A percentile compares a stretch with the other conserved stretches of the same genome.
phyloP scores from a whole-genome alignment of 2,888 invertebrate genomes.

The Spialia ferax region DNA sequence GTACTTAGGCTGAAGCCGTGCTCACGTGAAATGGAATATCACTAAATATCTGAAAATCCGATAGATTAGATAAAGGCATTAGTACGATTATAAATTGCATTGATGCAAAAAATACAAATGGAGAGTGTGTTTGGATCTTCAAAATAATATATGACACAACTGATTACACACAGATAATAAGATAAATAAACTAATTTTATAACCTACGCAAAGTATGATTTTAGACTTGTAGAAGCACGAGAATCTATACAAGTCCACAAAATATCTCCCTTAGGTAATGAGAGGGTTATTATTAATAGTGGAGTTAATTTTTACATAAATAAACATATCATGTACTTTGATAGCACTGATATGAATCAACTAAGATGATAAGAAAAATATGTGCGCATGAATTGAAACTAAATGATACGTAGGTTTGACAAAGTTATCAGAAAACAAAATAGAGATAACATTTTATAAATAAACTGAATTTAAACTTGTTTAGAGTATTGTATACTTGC shows the following conservation, averaged over 20 bases:
- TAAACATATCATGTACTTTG: background rate
- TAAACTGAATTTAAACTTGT: too few species aligned
- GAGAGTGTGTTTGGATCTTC: background rate
- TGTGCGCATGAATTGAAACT: background rate
- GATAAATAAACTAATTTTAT: too few species aligned
- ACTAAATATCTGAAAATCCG: background rate
- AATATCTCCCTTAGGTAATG: too few species aligned
- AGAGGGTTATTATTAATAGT: background rate
- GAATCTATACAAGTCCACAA: too few species aligned
- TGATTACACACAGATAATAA: background rate
- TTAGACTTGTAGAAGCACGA: too few species aligned
- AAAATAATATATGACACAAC: background rate
- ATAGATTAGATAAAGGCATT: too few species aligned
- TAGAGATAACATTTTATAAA: too few species aligned
- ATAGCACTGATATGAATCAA: background rate
- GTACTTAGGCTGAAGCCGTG: background rate
- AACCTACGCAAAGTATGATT: too few species aligned
- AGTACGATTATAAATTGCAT: too few species aligned
- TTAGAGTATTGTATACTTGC: too few species aligned
- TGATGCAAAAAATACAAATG: background rate
- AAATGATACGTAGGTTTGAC: background rate
- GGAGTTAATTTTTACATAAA: background rate
- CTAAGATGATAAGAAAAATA: background rate
- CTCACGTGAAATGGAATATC: background rate
- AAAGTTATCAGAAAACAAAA: too few species aligned